Percentiles rank a stretch among this genome's conserved stretches.
Evolutionary conservation across 2,797 vertebrate genomes (phyloP).

Genomic region (Lindbergichthys nudifrons): DNA sequence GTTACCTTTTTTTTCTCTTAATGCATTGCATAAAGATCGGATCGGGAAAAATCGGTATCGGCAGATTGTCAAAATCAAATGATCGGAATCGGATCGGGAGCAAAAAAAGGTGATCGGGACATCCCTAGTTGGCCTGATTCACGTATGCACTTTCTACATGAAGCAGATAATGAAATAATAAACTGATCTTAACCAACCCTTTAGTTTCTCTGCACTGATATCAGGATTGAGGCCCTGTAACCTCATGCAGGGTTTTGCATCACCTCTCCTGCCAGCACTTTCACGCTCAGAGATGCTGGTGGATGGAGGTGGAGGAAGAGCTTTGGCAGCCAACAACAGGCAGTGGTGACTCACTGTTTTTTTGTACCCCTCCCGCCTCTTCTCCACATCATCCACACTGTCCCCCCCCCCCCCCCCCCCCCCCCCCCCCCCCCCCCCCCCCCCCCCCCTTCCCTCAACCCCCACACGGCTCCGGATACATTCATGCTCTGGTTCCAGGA

Average conservation of each 20-base stretch:
- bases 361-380: slow-evolving; percentile 11
- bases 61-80: no score
- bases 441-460: not conserved
- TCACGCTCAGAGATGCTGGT: slow-evolving; percentile 33
- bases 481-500: slow-evolving; percentile 40
- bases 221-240: slow-evolving; percentile 19
- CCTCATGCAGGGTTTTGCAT: slow-evolving; percentile 15
- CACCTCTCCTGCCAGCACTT: slow-evolving; percentile 30
- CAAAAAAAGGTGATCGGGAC: no score
- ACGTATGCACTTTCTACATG: not conserved
- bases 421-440: slow-evolving; percentile 11
- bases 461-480: not conserved
- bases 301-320: slow-evolving; percentile 34
- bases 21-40: no score
- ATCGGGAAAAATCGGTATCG: no score
- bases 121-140: not conserved
- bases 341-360: slow-evolving; percentile 55
- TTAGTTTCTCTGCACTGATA: not conserved
- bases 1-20: no score
- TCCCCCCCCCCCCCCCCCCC: slow-evolving; percentile 10
- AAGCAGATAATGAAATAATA: slow-evolving; percentile 11
- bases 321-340: slow-evolving; percentile 40
- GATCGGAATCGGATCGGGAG: no score
- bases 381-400: slow-evolving; percentile 13
- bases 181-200: not conserved